These are phyloP conservation scores for Cyphomyrus discorhynchus DNA, from an alignment of 2,113 vertebrate species.

Conservation along the genomic window DNA sequence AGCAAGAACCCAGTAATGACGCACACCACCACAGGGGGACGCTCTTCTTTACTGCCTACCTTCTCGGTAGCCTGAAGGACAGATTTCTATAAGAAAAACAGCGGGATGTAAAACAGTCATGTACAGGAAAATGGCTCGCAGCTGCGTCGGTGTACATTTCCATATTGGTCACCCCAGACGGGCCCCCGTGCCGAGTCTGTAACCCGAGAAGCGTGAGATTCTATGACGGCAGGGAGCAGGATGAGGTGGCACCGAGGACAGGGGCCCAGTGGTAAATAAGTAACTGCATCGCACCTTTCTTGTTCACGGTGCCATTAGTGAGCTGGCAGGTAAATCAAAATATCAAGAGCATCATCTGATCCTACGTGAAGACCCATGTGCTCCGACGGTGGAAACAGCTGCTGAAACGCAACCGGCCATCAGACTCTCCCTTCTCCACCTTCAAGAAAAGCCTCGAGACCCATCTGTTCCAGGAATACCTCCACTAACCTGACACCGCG, in stretches of 20 bases:
- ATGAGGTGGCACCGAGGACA: not conserved
- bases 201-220: not conserved
- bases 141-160: too few relatives aligned
- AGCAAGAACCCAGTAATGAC: conserved; percentile 22
- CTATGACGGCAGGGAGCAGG: not conserved
- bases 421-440: not conserved
- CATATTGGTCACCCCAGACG: not conserved
- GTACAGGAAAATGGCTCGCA: not conserved
- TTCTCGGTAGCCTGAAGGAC: conserved; percentile 79
- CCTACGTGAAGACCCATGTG: not conserved
- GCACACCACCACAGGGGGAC: conserved; percentile 24
- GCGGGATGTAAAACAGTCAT: conserved; percentile 33
- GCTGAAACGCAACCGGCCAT: not conserved
- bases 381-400: not conserved
- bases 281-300: not conserved
- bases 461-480: not conserved
- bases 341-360: not conserved
- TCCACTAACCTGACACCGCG: not conserved
- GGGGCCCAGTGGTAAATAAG: not conserved
- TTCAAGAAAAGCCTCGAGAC: not conserved
- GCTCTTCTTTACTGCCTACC: conserved; percentile 64
- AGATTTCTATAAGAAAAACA: conserved; percentile 66
- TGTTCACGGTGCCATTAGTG: not conserved
- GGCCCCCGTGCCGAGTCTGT: not conserved
- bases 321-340: not conserved